Conservation (phyloP, 1,140 invertebrate species). For the Phocides pigmalion region DNA sequence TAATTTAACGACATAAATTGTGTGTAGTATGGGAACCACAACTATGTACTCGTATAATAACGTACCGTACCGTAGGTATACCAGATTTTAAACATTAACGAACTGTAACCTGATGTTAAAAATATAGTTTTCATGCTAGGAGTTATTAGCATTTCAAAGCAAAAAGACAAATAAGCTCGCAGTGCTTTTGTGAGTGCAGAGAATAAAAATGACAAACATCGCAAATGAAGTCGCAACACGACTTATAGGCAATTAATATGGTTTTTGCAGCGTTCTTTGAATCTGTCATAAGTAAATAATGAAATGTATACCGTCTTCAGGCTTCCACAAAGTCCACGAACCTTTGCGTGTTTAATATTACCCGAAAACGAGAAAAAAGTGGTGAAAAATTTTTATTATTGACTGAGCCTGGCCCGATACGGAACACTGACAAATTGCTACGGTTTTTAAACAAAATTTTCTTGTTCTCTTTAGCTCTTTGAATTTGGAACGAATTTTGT, state of each 20-base stretch:
- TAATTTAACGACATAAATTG: no score
- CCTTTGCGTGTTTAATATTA: constrained; percentile 72
- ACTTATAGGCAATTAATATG: constrained; percentile 29
- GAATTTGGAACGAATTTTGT: constrained; percentile 48
- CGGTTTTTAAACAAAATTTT: constrained; percentile 58
- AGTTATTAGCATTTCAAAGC: constrained; percentile 5
- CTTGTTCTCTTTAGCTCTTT: constrained; percentile 43
- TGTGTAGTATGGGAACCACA: no score
- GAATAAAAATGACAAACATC: constrained; percentile 25
- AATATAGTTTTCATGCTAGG: constrained; percentile 9
- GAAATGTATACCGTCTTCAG: constrained; percentile 57
- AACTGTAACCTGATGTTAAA: no score
- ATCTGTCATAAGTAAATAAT: constrained; percentile 56
- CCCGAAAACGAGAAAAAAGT: constrained; percentile 71
- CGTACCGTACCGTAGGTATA: no score
- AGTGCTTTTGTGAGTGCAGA: constrained; percentile 8
- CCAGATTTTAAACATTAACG: no score
- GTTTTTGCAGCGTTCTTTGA: constrained; percentile 49
- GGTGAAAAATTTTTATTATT: constrained; percentile 69
- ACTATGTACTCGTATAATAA: no score
- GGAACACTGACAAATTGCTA: constrained; percentile 77
- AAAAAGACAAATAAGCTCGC: constrained; percentile 2
- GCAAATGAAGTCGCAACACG: constrained; percentile 26
- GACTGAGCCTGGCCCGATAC: constrained; percentile 66
- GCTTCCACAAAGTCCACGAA: constrained; percentile 51